Conservation (phyloP, 1,140 invertebrate genomes). For the Portunus trituberculatus region DNA sequence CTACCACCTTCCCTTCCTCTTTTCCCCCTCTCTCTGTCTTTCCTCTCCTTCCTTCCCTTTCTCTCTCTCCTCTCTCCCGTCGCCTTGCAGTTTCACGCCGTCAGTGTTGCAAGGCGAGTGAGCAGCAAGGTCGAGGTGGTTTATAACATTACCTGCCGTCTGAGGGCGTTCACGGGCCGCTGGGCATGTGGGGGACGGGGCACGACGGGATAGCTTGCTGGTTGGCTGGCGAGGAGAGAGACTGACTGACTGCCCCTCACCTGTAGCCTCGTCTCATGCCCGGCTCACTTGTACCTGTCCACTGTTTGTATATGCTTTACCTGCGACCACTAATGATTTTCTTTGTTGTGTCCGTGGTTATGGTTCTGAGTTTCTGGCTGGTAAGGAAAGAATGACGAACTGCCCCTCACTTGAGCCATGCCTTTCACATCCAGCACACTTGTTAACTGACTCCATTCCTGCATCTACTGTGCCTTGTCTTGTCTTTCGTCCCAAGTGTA, state of each 20-base stretch:
- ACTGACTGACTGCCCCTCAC: too few species aligned
- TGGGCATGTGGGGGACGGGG: background rate
- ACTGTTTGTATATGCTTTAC: too few species aligned
- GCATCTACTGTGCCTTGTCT: background rate
- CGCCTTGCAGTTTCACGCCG: background rate
- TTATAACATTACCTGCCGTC: constrained; percentile 6
- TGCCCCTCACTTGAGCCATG: too few species aligned
- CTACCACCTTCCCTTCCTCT: background rate
- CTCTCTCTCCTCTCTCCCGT: background rate
- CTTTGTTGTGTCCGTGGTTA: too few species aligned
- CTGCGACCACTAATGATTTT: too few species aligned
- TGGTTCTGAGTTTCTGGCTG: too few species aligned
- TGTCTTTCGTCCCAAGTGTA: background rate
- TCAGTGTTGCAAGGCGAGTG: constrained; percentile 5
- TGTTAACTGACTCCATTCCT: background rate
- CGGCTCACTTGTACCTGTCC: too few species aligned
- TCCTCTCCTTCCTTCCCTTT: background rate
- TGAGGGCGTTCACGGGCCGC: background rate
- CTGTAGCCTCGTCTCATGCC: too few species aligned
- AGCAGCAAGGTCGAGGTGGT: background rate
- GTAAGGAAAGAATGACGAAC: too few species aligned
- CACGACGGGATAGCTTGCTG: background rate
- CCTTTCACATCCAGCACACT: too few species aligned
- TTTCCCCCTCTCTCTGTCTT: background rate
- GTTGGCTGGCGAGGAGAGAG: background rate